Base-by-base conservation (phyloP, 1,140 invertebrate genomes). In the Drosophila nannoptera region DNA sequence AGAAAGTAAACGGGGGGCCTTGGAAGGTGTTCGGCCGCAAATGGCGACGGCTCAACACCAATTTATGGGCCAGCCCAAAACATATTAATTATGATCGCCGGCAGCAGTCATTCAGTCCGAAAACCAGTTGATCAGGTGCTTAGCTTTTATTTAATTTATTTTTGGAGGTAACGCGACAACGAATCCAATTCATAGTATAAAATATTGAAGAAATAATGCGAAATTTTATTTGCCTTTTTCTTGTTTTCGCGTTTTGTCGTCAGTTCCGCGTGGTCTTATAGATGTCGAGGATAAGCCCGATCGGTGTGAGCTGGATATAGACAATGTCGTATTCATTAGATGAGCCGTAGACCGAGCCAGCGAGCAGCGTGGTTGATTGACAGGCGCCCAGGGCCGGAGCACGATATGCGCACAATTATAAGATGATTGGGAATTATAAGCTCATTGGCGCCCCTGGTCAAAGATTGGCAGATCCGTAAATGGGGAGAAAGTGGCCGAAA, bases 361-460 rank as follows among this genome's bases (percentile, higher is more conserved):
- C 22, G 22, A 3, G 22, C 40, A 36, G 16, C 33, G 42, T 48
- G 29, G 11, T 8, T 67, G 64, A 67, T 67, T 71, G 69, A 55
- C 63, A 22, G 32, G 16, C 29, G 69, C 63, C 64, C 50, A 29
- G 43, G 49, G 68, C 68, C 36, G 38, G 7, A 16, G 38, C 63
- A 71, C 56, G 69, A 67, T 48, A 33, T 59, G 62, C 35, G 38
- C 36, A 49, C 63, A 67, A 67, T 71, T 71, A 67, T 71, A 67
- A 71, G 55, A 31, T 22, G 56, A 67, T 67, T 71, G 64, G 64
- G 36, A 67, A 61, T 58, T 67, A 70, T 70, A 70, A 70, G 66
- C 62, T 31, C 40, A 52, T 52, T 53, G 16, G 29, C 16, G 29
- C 61, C 35, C 31, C 16, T 5, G 48, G 52, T 9, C 43, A 49